Evolutionary conservation across 2,797 vertebrate genomes (phyloP).

Genomic region (Rachycentron canadum): DNA sequence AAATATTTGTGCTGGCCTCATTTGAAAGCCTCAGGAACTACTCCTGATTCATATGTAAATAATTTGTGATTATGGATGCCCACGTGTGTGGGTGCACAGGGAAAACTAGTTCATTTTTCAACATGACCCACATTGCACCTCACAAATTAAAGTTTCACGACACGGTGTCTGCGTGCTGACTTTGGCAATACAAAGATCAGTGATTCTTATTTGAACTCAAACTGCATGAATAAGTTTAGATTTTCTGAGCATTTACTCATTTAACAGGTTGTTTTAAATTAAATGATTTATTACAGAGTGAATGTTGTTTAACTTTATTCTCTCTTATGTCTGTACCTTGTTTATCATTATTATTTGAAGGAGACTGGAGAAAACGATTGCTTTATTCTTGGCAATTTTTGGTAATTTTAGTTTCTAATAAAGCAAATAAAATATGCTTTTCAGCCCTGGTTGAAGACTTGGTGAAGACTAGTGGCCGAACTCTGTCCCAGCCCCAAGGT

Average conservation of each 20-base stretch:
- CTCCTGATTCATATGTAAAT: slow-evolving; percentile 54
- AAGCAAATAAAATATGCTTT: neutral
- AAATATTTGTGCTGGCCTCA: slow-evolving; percentile 33
- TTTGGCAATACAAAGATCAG: slow-evolving; percentile 5
- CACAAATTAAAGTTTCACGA: slow-evolving; percentile 50
- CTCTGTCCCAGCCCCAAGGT: slow-evolving; percentile 73
- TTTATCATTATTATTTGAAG: neutral
- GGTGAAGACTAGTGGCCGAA: slow-evolving; percentile 66
- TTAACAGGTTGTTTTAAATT: neutral
- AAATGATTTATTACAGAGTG: neutral
- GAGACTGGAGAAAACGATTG: neutral
- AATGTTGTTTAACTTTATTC: neutral
- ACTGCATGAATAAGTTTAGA: neutral
- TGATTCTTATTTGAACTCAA: slow-evolving; percentile 11
- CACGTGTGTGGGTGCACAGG: neutral
- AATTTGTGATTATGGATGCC: slow-evolving; percentile 29
- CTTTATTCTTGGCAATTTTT: neutral
- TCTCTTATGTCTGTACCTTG: neutral
- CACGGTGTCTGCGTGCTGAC: slow-evolving; percentile 30
- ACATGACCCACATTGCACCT: slow-evolving; percentile 32
- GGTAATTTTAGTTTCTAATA: neutral
- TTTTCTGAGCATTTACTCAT: neutral
- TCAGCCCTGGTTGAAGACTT: slow-evolving; percentile 83
- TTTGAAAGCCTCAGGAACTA: slow-evolving; percentile 6
- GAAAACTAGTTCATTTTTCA: slow-evolving; percentile 30